Conservation (phyloP, 2,113 vertebrate species). For the Sitta europaea region DNA sequence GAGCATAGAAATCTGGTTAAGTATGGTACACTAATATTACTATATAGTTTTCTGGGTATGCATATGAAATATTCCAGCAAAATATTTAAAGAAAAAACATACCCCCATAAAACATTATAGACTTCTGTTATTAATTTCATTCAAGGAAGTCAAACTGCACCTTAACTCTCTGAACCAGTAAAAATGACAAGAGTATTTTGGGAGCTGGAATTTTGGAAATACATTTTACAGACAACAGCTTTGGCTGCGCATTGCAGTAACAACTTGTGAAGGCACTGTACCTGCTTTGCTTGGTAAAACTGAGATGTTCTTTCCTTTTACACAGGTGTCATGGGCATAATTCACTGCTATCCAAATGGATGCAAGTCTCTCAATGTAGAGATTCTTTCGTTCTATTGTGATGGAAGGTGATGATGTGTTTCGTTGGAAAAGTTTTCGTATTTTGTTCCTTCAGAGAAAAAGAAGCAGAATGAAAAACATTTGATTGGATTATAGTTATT, state of each 20-base stretch:
- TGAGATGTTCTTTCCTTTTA: conserved; percentile 50
- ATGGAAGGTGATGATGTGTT: not conserved
- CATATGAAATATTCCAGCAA: not conserved
- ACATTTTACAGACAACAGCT: not conserved
- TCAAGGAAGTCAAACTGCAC: not conserved
- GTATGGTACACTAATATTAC: not conserved
- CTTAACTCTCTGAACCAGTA: not conserved
- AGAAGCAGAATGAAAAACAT: not conserved
- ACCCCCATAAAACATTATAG: not conserved
- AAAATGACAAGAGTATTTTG: not conserved
- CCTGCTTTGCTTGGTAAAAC: conserved; percentile 27
- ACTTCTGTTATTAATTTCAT: not conserved
- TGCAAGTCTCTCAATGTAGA: not conserved
- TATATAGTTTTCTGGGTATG: not conserved
- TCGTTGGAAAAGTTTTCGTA: not conserved
- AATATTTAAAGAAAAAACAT: not conserved
- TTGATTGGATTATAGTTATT: not conserved
- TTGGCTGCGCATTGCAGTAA: not conserved
- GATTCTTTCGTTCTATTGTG: not conserved
- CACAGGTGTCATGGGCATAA: not conserved
- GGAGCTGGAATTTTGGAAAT: not conserved
- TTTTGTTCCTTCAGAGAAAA: conserved; percentile 31
- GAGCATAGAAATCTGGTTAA: not conserved
- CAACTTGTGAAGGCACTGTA: not conserved
- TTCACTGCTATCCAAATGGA: conserved; percentile 37